Conservation (phyloP, 2,113 vertebrate species). For the Burhinus bistriatus region DNA sequence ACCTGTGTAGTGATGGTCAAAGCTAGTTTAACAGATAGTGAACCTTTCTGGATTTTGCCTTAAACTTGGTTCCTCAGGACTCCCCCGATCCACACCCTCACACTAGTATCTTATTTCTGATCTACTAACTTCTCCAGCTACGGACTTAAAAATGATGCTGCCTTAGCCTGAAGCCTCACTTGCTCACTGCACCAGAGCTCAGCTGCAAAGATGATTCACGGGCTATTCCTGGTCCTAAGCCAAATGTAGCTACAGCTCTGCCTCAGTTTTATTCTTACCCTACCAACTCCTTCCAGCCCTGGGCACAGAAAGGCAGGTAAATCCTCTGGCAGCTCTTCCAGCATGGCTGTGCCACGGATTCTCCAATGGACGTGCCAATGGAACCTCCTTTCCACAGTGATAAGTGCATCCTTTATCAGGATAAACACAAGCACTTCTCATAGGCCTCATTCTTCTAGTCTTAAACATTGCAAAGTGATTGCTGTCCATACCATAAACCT, state of each 20-base stretch:
- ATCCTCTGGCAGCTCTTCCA: not conserved
- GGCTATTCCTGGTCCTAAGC: not conserved
- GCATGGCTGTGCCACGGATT: not conserved
- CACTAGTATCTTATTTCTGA: not conserved
- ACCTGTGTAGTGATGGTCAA: not conserved
- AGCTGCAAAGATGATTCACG: not conserved
- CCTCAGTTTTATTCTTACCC: not conserved
- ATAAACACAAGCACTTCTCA: not conserved
- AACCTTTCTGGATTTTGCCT: not conserved
- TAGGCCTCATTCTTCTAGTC: not conserved
- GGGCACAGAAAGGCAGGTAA: not conserved
- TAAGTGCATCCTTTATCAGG: not conserved
- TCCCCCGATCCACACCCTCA: not conserved
- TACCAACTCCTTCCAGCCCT: not conserved
- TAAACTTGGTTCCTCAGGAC: not conserved
- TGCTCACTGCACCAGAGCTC: not conserved
- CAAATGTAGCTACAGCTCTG: not conserved
- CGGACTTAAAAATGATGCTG: not conserved
- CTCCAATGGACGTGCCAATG: not conserved
- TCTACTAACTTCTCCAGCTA: not conserved
- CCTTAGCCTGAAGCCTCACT: not conserved
- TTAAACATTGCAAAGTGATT: not conserved
- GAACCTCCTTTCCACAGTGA: not conserved
- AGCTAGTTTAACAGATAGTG: not conserved
- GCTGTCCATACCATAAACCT: not conserved